Conservation (phyloP, 2,797 vertebrate genomes). For the Arctocebus calabarensis region DNA sequence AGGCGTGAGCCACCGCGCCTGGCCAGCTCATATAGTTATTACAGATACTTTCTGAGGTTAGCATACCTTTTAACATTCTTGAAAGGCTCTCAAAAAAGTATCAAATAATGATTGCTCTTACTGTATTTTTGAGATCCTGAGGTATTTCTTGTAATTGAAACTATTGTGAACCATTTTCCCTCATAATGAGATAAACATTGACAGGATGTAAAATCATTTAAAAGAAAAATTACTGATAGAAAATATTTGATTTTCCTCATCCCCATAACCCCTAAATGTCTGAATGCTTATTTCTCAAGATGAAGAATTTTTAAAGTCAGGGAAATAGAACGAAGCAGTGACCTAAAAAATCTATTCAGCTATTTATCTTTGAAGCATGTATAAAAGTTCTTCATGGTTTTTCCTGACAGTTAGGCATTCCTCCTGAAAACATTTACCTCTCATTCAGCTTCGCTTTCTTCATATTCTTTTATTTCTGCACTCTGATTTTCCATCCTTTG, state of each 20-base stretch:
- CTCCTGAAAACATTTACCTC: background rate
- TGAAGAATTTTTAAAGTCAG: constrained; percentile 8
- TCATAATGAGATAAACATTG: background rate
- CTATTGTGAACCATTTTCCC: background rate
- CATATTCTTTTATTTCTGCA: background rate
- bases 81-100: background rate
- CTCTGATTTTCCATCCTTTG: constrained; percentile 35
- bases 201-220: constrained; percentile 45
- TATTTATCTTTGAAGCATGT: background rate
- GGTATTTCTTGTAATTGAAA: constrained; percentile 26
- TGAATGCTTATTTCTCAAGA: constrained; percentile 28
- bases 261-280: background rate
- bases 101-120: background rate
- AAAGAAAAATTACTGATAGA: constrained; percentile 30
- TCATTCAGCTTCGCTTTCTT: background rate
- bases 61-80: background rate
- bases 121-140: constrained; percentile 51
- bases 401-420: background rate
- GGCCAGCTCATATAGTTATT: background rate
- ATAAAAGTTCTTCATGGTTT: background rate
- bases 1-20: too few species aligned
- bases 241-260: constrained; percentile 4
- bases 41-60: background rate
- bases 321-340: background rate
- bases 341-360: background rate